phyloP scores from a whole-genome alignment of 2,797 vertebrate species.

The Menidia menidia region DNA sequence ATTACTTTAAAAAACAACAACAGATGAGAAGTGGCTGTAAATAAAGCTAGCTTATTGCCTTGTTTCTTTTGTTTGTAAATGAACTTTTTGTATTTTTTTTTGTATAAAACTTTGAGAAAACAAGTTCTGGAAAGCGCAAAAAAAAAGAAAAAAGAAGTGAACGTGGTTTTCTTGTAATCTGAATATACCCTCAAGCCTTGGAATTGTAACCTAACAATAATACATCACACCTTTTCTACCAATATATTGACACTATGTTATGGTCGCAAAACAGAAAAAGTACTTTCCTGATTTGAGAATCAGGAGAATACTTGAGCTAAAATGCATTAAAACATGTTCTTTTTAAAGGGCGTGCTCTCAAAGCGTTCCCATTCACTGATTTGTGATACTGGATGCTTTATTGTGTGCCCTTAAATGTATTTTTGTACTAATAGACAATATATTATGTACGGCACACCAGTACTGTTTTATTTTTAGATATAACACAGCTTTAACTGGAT shows the following conservation, averaged over 20 bases:
- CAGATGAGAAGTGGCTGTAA: slow-evolving; percentile 88
- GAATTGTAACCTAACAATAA: slow-evolving; percentile 93
- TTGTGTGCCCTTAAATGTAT: slow-evolving; percentile 99
- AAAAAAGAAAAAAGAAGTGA: slow-evolving; percentile 34
- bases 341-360: slow-evolving; percentile 70
- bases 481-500: slow-evolving; percentile 95
- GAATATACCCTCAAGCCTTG: slow-evolving; percentile 94
- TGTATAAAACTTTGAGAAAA: slow-evolving; percentile 92
- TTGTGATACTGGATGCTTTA: slow-evolving; percentile 96
- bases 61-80: slow-evolving; percentile 99
- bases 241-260: slow-evolving; percentile 80
- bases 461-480: slow-evolving; percentile 94
- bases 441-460: slow-evolving; percentile 96
- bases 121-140: slow-evolving; percentile 88
- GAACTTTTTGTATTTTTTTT: slow-evolving; percentile 98
- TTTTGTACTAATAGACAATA: slow-evolving; percentile 99
- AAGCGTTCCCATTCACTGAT: slow-evolving; percentile 85
- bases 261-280: slow-evolving; percentile 76
- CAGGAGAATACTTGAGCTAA: slow-evolving; percentile 88
- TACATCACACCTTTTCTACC: slow-evolving; percentile 92
- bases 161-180: slow-evolving; percentile 90
- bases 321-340: slow-evolving; percentile 84
- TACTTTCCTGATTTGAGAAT: slow-evolving; percentile 79
- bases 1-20: slow-evolving; percentile 76
- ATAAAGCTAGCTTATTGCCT: slow-evolving; percentile 96